Evolutionary conservation across 1,140 invertebrate genomes (phyloP), one percentile per base, ranked within the genome.

Genomic region (Calliphora vicina): DNA sequence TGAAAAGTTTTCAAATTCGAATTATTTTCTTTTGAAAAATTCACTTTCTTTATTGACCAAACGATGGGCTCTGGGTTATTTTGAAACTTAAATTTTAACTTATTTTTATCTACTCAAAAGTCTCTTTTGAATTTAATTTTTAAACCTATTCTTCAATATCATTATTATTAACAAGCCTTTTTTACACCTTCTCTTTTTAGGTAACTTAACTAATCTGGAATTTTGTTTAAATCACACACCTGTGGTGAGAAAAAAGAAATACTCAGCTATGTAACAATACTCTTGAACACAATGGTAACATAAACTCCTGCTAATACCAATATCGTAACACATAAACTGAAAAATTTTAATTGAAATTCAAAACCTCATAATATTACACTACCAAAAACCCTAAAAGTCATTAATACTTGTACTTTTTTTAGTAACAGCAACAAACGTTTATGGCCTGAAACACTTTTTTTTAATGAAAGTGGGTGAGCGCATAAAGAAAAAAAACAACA

Each of bases 401-500:
- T 50, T 17, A 50, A 50, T 10, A 50, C 17, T 1, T 1, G 12
- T 35, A 35, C 1, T 35, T 35, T 35, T 35, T 35, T 5, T 35
- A 35, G 5, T 2, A 35, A 35, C 13, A 50, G 12, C 17, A 50
- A 50, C 12, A 50, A 10, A 50, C 15, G 12, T 50, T 67, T 67
- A 67, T 67, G 61, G n/a, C 61, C 10, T 6, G 20, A 67, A 2
- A 67, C 61, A 67, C n/a, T 67, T 12, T 23, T 57, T 20, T 67
- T 25, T 25, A 67, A 67, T 67, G n/a, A 67, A 67, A 67, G 61
- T 67, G 61, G 61, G 61, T 67, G 61, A 67, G n/a, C 20, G n/a
- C 3, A 50, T 15, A 15, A 13, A 50, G 15, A 50, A 50, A 10
- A 15, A 50, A 35, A 35, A 35, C 35, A 5, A 10, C 35, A 35